phyloP scores from a whole-genome alignment of 2,888 invertebrate genomes.

The Tinea semifulvella region DNA sequence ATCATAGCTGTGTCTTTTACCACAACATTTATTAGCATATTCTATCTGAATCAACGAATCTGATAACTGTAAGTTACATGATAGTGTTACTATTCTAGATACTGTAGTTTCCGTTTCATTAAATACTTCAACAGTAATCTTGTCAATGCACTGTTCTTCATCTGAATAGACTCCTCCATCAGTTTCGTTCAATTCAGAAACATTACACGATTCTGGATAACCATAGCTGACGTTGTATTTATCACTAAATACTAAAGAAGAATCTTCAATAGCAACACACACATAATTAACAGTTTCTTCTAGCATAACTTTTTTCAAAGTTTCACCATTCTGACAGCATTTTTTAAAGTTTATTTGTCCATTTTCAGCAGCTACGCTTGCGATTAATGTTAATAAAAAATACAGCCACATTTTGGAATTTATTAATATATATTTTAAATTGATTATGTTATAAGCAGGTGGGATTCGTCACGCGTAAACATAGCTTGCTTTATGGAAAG shows the following conservation, averaged over 20 bases:
- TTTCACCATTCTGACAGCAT: conserved; percentile 42
- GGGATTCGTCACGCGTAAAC: no score
- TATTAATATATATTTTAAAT: neutral
- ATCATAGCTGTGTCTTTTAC: conserved; percentile 42
- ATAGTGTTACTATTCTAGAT: neutral
- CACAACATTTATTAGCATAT: conserved; percentile 43
- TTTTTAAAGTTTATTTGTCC: conserved; percentile 28
- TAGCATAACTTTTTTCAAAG: conserved; percentile 35
- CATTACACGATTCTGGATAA: conserved; percentile 35
- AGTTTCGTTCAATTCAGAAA: conserved; percentile 27
- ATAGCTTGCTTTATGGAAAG: neutral
- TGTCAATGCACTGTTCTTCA: conserved; percentile 30
- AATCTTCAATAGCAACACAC: conserved; percentile 25
- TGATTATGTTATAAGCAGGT: no score
- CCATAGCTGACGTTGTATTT: conserved; percentile 32
- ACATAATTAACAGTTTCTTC: conserved; percentile 26
- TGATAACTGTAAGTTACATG: neutral
- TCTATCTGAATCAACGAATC: neutral
- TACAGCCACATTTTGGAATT: neutral
- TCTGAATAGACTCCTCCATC: conserved; percentile 21
- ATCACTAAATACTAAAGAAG: conserved; percentile 33
- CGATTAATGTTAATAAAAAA: neutral
- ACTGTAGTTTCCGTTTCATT: conserved; percentile 32
- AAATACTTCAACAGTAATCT: conserved; percentile 34
- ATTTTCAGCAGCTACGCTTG: neutral